Percentiles rank a stretch among this genome's conserved stretches.
These are phyloP conservation scores for Spisula solida DNA, from an alignment of 2,888 invertebrate genomes.

Conservation along the genomic window DNA sequence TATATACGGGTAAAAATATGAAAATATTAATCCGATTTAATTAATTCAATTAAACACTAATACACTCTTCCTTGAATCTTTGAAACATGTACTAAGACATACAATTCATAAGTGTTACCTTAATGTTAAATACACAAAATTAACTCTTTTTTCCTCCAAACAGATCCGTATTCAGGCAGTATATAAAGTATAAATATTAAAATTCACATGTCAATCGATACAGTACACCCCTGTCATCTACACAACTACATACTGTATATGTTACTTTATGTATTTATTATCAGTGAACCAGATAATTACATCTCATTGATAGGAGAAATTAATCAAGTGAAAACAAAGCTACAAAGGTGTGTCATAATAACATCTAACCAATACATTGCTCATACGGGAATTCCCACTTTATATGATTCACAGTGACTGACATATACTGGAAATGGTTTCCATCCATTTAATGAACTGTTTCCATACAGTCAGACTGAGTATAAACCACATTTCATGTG, in stretches of 20 bases:
- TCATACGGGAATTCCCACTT: conserved; percentile 10
- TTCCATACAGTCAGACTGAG: neutral
- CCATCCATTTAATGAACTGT: neutral
- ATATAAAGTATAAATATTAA: neutral
- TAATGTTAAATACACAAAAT: no score
- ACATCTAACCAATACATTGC: neutral
- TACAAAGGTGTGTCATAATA: neutral
- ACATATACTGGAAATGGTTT: neutral
- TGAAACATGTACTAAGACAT: no score
- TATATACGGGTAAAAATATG: no score
- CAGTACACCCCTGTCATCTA: neutral
- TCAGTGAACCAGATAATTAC: neutral
- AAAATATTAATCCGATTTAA: no score
- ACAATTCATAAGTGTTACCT: no score
- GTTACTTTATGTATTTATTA: no score
- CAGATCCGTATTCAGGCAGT: neutral
- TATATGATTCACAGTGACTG: neutral
- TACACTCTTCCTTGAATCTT: no score
- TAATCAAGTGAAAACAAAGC: conserved; percentile 18
- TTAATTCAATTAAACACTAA: no score
- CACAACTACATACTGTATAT: neutral
- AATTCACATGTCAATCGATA: neutral
- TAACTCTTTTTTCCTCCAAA: no score
- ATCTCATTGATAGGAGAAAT: neutral
- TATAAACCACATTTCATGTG: no score